phyloP scores from a whole-genome alignment of 2,113 vertebrate species.

The Ploceus nigricollis region DNA sequence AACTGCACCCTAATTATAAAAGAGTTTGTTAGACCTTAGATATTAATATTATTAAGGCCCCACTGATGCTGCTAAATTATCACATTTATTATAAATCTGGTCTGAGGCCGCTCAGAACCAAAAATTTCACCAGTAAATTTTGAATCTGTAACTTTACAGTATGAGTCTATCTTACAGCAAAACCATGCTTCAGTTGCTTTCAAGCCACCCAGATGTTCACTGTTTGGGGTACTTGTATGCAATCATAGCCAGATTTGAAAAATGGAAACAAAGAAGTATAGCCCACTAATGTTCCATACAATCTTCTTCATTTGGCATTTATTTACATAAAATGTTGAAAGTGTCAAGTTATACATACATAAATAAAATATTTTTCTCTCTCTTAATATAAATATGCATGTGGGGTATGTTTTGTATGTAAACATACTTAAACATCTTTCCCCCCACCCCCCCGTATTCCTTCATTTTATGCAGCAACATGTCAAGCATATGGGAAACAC shows the following conservation, averaged over 20 bases:
- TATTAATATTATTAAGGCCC: background rate
- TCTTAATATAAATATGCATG: constrained; percentile 20
- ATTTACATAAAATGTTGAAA: constrained; percentile 22
- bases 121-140: background rate
- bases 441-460: background rate
- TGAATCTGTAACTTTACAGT: background rate
- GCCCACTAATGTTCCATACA: background rate
- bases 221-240: background rate
- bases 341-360: background rate
- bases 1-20: constrained; percentile 26
- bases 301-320: constrained; percentile 14
- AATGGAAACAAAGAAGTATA: background rate
- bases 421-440: background rate
- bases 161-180: background rate
- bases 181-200: background rate
- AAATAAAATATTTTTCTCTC: constrained; percentile 8
- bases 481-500: constrained; percentile 16
- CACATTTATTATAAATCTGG: background rate
- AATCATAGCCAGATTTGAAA: constrained; percentile 1
- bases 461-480: background rate
- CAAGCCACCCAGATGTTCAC: constrained; percentile 4
- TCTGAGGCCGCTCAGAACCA: background rate
- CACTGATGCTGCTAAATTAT: background rate
- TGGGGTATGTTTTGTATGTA: background rate
- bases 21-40: background rate